Percentiles rank a stretch among this genome's conserved stretches.
phyloP scores from a whole-genome alignment of 2,113 vertebrate genomes.

The Colistium nudipinnis region DNA sequence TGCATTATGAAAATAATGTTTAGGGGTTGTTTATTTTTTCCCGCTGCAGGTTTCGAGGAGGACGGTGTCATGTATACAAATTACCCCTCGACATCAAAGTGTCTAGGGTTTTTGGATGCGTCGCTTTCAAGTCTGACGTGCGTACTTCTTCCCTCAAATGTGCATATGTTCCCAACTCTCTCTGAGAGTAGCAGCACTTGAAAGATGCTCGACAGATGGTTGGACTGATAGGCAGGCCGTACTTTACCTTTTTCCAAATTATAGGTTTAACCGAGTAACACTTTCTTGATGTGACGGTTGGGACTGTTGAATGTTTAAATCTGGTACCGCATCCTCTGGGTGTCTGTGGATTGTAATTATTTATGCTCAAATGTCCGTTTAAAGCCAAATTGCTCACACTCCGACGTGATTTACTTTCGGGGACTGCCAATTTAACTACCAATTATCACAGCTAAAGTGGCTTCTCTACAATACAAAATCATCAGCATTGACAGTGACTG shows the following conservation, averaged over 20 bases:
- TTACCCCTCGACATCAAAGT: slow-evolving; percentile 73
- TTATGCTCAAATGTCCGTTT: slow-evolving; percentile 57
- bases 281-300: slow-evolving; percentile 59
- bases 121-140: slow-evolving; percentile 71
- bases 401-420: slow-evolving; percentile 51
- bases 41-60: slow-evolving; percentile 34
- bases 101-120: slow-evolving; percentile 30
- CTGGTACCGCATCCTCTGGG: slow-evolving; percentile 31
- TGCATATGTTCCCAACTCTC: slow-evolving; percentile 47
- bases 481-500: slow-evolving; percentile 43
- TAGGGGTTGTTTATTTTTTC: slow-evolving; percentile 38
- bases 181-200: slow-evolving; percentile 45
- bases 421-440: slow-evolving; percentile 61
- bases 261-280: slow-evolving; percentile 51
- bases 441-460: slow-evolving; percentile 52
- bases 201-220: slow-evolving; percentile 51
- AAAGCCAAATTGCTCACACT: slow-evolving; percentile 56
- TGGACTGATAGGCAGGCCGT: slow-evolving; percentile 30
- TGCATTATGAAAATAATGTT: slow-evolving; percentile 50
- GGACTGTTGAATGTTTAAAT: slow-evolving; percentile 56
- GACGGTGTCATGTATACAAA: slow-evolving; percentile 65
- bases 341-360: slow-evolving; percentile 61
- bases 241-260: slow-evolving; percentile 54
- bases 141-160: slow-evolving; percentile 54
- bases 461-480: slow-evolving; percentile 49